Evolutionary conservation across 2,888 invertebrate genomes (phyloP), one percentile per base, ranked within the genome.

Genomic region (Epinotia demarniana): DNA sequence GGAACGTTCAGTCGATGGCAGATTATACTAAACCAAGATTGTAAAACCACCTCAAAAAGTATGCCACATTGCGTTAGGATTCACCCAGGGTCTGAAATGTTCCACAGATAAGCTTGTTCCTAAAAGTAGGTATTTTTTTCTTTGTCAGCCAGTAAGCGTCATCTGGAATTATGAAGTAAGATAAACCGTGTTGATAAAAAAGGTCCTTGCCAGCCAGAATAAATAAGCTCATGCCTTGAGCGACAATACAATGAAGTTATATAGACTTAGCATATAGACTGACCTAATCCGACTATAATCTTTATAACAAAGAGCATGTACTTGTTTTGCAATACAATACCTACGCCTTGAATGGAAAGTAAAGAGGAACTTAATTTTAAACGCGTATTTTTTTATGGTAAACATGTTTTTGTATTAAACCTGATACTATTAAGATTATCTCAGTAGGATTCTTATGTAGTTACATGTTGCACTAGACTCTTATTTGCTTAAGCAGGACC

Each of bases 221-320:
- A 69, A 69, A 69, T 46, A 69, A 43, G 68, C 46, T 43, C 46
- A 19, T 23, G 58, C 43, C 68, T 69, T 69, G 68, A 57, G 55
- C 55, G 67, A 69, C 68, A 68, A 23, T 60, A 69, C 68, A 69
- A 69, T 58, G 57, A 64, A 55, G 64, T 57, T 68, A 68, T 73
- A 63, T 57, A 74, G 57, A 49, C 49, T 69, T 55, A n/a, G 58
- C 70, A 71, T 75, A 71, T 61, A 75, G 60, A 63, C 68, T 66
- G 75, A 67, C 71, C 71, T 71, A 71, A 71, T 75, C 75, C 66
- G 8, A 11, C 9, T 60, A 66, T 49, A 74, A 74, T 74, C 74
- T 69, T 66, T 61, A 23, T 58, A 66, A 71, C 64, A 71, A 75
- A 66, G 71, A 61, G 53, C 39, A 55, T 27, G 18, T 18, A 39